Base-by-base conservation (phyloP, 2,113 vertebrate genomes). In the Hydrochoerus hydrochaeris region DNA sequence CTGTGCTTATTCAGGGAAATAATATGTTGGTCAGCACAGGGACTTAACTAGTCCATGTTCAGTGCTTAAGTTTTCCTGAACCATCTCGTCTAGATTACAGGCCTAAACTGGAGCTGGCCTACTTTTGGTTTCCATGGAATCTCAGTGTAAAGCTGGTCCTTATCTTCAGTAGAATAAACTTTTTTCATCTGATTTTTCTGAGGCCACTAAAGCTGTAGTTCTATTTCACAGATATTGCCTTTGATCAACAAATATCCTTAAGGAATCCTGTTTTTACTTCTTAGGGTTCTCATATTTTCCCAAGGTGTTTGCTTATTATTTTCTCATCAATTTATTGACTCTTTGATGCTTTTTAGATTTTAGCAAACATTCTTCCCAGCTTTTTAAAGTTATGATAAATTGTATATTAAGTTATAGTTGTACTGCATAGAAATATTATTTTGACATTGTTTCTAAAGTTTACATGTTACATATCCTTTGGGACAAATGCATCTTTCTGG, bases 391-490 rank as follows among this genome's bases (percentile, higher is more conserved):
- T 26, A 22, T 65, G 89, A 73, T 89, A 41, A 62, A 46, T 88
- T 80, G 38, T 41, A 71, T 73, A 95, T 67, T 58, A 96, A 73
- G 17, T 71, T 75, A n/a, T 46, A 81, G 22, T n/a, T 85, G 67
- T 81, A 54, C 3, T 2, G 32, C 80, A 95, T 86, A 81, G 92
- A 97, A 95, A 35, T 41, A 12, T 52, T 65, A 41, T 67, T 96
- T 85, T 90, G 82, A 65, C 46, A 41, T 90, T 95, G 63, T 20
- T 73, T 96, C 88, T 67, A 95, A 80, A 65, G n/a, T 41, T 26
- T 77, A 67, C 19, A 41, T 58, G 32, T 58, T 67, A 22, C 11
- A 57, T 63, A 12, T 44, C 44, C 67, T 94, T 88, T 77, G 26
- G 71, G 41, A 85, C 32, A 73, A 88, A 97, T 54, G 22, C 1